Evolutionary conservation across 2,888 invertebrate species (phyloP).

Genomic region (Odontocolon sp.): DNA sequence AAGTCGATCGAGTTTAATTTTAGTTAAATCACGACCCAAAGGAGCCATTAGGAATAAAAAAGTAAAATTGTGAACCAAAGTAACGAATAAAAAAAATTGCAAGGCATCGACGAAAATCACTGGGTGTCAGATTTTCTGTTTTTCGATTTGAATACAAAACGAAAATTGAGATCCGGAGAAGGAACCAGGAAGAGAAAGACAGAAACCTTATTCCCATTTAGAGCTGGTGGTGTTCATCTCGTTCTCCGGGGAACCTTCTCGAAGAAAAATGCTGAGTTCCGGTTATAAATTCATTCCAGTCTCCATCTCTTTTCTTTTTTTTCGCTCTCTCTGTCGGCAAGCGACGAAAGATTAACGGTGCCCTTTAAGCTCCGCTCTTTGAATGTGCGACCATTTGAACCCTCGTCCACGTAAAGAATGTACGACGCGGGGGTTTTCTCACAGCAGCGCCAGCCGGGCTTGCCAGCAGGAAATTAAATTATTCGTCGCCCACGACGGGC

Average conservation of each 20-base stretch:
- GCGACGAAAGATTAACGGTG: constrained; percentile 61
- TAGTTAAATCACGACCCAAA: no score
- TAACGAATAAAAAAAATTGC: no score
- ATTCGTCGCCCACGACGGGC: constrained; percentile 46
- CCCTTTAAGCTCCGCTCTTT: constrained; percentile 58
- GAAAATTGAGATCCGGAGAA: constrained; percentile 9
- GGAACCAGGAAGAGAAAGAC: constrained; percentile 8
- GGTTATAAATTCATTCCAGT: constrained; percentile 56
- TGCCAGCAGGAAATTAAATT: constrained; percentile 61
- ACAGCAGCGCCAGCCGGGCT: constrained; percentile 15
- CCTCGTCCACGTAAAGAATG: constrained; percentile 56
- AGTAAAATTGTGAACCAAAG: no score
- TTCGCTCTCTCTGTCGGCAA: neutral
- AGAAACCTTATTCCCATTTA: constrained; percentile 42
- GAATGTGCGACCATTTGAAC: constrained; percentile 59
- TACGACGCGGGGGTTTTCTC: constrained; percentile 39
- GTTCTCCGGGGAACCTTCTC: neutral
- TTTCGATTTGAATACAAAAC: neutral
- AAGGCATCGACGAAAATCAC: no score
- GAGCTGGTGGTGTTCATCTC: constrained; percentile 22
- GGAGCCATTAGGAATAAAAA: no score
- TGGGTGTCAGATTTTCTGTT: neutral
- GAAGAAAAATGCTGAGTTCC: constrained; percentile 54
- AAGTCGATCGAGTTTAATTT: no score
- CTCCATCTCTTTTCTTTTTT: neutral